These are phyloP conservation scores for Vireo griseus DNA, from an alignment of 2,797 vertebrate species.

Conservation along the genomic window DNA sequence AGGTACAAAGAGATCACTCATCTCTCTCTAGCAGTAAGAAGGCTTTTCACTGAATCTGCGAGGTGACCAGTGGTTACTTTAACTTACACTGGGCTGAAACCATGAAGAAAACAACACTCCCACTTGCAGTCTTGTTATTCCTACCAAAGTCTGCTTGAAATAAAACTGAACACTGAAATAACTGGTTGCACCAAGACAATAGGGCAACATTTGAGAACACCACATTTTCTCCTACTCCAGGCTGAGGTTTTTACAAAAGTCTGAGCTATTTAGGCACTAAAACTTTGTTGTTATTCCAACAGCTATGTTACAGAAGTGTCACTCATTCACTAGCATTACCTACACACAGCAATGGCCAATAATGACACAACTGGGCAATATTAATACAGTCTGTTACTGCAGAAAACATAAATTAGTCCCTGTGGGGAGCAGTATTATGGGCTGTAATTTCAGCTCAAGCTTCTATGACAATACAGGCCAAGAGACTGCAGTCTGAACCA, in stretches of 20 bases:
- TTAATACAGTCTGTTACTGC: background rate
- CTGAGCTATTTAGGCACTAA: background rate
- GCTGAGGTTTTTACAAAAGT: background rate
- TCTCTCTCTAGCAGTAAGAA: background rate
- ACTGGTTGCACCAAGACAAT: background rate
- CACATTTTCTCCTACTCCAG: background rate
- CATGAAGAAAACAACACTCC: background rate
- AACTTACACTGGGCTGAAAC: background rate
- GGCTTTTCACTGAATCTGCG: background rate
- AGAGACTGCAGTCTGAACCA: constrained; percentile 37
- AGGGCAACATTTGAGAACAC: background rate
- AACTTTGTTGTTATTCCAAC: background rate
- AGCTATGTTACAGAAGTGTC: background rate
- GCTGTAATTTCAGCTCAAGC: constrained; percentile 44
- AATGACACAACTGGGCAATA: background rate
- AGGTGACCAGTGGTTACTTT: background rate
- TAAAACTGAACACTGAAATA: background rate
- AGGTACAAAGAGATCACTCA: background rate
- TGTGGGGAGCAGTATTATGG: background rate
- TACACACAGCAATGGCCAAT: background rate
- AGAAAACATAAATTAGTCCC: constrained; percentile 44
- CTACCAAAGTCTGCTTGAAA: background rate
- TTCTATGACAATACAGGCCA: constrained; percentile 15
- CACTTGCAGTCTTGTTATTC: background rate
- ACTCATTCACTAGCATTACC: background rate